Evolutionary conservation across 2,113 vertebrate species (phyloP).

Genomic region (Triplophysa siluroides): DNA sequence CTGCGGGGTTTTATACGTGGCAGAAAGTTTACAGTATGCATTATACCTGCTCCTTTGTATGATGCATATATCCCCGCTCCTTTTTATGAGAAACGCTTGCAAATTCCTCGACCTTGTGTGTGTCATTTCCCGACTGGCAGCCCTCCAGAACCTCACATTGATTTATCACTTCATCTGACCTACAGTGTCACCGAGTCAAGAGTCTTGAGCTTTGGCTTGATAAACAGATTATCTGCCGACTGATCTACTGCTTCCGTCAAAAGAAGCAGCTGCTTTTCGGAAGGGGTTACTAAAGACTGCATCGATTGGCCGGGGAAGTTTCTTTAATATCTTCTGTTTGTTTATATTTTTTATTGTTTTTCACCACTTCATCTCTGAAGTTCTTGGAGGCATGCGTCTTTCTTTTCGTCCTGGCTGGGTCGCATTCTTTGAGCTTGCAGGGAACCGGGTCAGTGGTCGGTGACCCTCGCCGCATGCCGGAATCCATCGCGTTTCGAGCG

Average conservation of each 20-base stretch:
- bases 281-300: not conserved
- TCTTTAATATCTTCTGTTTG: conserved; percentile 6
- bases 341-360: conserved; percentile 12
- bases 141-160: conserved; percentile 18
- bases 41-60: no score
- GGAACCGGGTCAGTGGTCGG: not conserved
- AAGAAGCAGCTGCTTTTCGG: not conserved
- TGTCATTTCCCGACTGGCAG: conserved; percentile 13
- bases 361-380: conserved; percentile 12
- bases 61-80: not conserved
- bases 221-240: not conserved
- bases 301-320: not conserved
- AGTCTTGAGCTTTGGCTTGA: conserved; percentile 19
- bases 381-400: conserved; percentile 3
- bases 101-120: not conserved
- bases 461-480: conserved; percentile 19
- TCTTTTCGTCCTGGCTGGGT: not conserved
- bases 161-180: conserved; percentile 28
- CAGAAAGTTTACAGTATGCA: conserved; percentile 1
- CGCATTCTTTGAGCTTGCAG: not conserved
- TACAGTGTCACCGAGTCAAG: not conserved
- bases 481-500: conserved; percentile 3
- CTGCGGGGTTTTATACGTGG: conserved; percentile 16
- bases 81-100: not conserved
- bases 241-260: conserved; percentile 8